Evolutionary conservation across 2,888 invertebrate species (phyloP).

Genomic region (Andrena marginata): DNA sequence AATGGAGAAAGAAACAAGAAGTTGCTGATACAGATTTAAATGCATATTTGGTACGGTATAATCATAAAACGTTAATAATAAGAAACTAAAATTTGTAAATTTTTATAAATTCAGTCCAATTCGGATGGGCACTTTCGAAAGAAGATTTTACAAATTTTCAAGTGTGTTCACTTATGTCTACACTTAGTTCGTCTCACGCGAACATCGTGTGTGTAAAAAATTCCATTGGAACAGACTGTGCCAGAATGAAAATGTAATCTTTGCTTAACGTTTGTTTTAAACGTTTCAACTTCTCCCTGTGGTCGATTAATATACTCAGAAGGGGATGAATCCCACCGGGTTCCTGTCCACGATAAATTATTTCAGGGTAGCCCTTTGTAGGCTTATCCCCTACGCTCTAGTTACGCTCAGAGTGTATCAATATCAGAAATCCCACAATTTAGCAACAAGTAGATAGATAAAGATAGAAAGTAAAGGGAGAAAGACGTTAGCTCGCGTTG

Average conservation of each 20-base stretch:
- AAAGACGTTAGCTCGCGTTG: slow-evolving; percentile 11
- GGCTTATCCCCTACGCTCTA: slow-evolving; percentile 52
- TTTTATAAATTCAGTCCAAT: too few relatives aligned
- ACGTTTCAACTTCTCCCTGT: background rate
- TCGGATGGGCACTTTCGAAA: too few relatives aligned
- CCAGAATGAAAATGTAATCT: background rate
- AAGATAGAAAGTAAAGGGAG: slow-evolving; percentile 49
- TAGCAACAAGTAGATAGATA: slow-evolving; percentile 49
- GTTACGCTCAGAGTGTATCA: slow-evolving; percentile 52
- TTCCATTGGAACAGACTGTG: background rate
- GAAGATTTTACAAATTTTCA: too few relatives aligned
- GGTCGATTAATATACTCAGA: background rate
- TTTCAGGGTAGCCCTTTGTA: slow-evolving; percentile 53
- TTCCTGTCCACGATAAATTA: slow-evolving; percentile 50
- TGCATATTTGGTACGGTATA: too few relatives aligned
- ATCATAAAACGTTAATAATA: too few relatives aligned
- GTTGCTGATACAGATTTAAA: too few relatives aligned
- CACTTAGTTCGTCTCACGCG: too few relatives aligned
- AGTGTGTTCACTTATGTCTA: too few relatives aligned
- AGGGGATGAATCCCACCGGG: slow-evolving; percentile 25
- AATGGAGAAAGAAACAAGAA: too few relatives aligned
- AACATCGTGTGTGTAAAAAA: too few relatives aligned
- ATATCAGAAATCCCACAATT: slow-evolving; percentile 55
- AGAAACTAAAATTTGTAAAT: too few relatives aligned
- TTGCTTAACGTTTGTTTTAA: background rate